Base-by-base conservation (phyloP, 2,888 invertebrate species). In the Carcina quercana region DNA sequence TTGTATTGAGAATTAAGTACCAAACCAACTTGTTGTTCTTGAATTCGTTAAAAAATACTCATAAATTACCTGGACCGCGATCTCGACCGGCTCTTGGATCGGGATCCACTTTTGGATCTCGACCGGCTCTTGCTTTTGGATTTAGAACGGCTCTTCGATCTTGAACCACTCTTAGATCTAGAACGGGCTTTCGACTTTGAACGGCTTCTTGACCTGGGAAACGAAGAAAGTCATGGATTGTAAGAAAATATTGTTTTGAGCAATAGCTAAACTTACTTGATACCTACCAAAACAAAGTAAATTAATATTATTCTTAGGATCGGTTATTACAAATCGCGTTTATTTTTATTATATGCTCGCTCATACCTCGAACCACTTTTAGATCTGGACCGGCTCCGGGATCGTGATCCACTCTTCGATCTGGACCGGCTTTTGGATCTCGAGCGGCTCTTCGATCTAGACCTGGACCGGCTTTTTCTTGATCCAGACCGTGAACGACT, bases 101-200 rank as follows among this genome's bases (percentile, higher is more conserved):
- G 50, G 2, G 54, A 57, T 2, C 50, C 30, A 19, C 52, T 50
- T 42, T 66, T 51, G 11, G 63, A 59, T 40, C 61, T 7, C 65
- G 62, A 64, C 10, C 60, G 50, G 15, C 73, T 73, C 40, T 66
- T 63, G 5, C 80, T 79, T 36, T 62, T 59, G 2, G 75, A 73
- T 19, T 51, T 46, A 5, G 70, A 72, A 2, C 64, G 47, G 17
- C 79, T 79, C 43, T 65, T 63, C 0, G 82, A 84, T 34, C 64
- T 64, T 0, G 79, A 74, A 19, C 62, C 42, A 0, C 59, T 64
- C 32, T 58, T 59, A 1, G 73, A 74, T 10, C 59, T 43, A 0
- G 76, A 80, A 1, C 69, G 42, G 5, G 70, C 69, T 25, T 64
- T 60, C 0, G 66, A 64, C 11, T 57, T 40, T 0, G 72, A 76